A percentile compares a stretch with the other conserved stretches of the same genome.
These are phyloP conservation scores for Drosophila willistoni DNA, from an alignment of 1,140 invertebrate species.

Conservation along the genomic window DNA sequence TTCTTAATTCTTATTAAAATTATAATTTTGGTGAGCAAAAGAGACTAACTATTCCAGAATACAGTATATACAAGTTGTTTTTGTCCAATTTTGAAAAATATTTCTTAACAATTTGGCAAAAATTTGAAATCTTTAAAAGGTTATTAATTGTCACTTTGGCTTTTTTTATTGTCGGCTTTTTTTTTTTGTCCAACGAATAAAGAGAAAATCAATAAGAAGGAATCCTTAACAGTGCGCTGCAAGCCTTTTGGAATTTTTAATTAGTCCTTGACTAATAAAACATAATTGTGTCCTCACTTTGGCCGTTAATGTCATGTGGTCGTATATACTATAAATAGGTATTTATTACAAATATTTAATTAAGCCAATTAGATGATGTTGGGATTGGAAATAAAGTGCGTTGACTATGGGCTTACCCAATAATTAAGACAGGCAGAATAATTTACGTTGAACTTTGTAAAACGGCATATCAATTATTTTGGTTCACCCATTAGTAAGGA, in stretches of 20 bases:
- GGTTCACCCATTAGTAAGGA: not conserved
- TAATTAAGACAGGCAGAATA: conserved; percentile 39
- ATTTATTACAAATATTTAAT: conserved; percentile 40
- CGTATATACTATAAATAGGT: not conserved
- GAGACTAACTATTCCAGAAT: too few species aligned
- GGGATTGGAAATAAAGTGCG: conserved; percentile 30
- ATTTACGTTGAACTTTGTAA: conserved; percentile 30
- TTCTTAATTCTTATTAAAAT: too few species aligned
- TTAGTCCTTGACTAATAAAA: not conserved
- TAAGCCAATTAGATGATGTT: conserved; percentile 38
- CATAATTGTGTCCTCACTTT: not conserved
- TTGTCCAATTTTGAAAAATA: too few species aligned
- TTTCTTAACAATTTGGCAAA: too few species aligned
- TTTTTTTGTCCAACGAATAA: too few species aligned
- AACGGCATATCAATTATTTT: conserved; percentile 48
- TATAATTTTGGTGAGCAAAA: too few species aligned
- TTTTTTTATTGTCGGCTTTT: too few species aligned
- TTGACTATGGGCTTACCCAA: conserved; percentile 28
- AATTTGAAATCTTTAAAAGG: too few species aligned
- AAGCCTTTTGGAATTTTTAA: not conserved
- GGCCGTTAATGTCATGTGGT: not conserved
- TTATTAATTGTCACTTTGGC: too few species aligned
- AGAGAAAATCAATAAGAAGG: too few species aligned
- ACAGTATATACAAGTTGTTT: too few species aligned
- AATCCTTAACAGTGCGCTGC: not conserved